Conservation (phyloP, 37 sponge, comb jelly and placozoan genomes). For the Bolinopsis microptera region DNA sequence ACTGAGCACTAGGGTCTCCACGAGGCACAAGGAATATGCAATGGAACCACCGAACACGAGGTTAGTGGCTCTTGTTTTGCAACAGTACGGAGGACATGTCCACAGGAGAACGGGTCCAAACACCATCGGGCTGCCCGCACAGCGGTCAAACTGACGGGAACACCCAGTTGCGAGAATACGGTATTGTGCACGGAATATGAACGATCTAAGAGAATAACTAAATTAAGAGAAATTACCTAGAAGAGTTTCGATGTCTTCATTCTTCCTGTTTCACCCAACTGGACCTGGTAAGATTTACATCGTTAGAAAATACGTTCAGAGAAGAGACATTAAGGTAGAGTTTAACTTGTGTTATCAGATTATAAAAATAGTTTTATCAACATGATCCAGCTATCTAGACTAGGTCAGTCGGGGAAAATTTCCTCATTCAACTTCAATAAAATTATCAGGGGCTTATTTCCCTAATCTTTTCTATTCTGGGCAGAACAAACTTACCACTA, state of each 20-base stretch:
- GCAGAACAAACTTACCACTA: too few species aligned
- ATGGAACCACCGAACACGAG: conserved; percentile 42
- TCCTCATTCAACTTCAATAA: conserved; percentile 26
- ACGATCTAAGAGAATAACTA: too few species aligned
- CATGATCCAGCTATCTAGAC: conserved; percentile 62
- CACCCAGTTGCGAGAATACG: conserved; percentile 55
- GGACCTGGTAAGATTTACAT: too few species aligned
- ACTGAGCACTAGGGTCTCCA: conserved; percentile 59
- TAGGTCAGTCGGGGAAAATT: conserved; percentile 64
- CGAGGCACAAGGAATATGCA: conserved; percentile 67
- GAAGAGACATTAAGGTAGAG: not conserved
- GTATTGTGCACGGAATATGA: too few species aligned
- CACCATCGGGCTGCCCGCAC: conserved; percentile 66
- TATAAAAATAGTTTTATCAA: conserved; percentile 24
- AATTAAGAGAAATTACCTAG: not conserved
- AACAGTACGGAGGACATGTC: conserved; percentile 57
- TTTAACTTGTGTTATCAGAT: conserved; percentile 6
- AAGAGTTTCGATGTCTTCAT: not conserved
- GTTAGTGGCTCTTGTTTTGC: not conserved
- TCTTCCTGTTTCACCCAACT: too few species aligned
- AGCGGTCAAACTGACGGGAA: conserved; percentile 33
- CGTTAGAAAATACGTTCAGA: too few species aligned
- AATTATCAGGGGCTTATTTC: too few species aligned
- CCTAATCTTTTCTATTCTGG: too few species aligned
- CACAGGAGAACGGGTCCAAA: not conserved